A percentile compares a stretch with the other conserved stretches of the same genome.
Conservation (phyloP, 2,888 invertebrate species). For the Hesperia comma region DNA sequence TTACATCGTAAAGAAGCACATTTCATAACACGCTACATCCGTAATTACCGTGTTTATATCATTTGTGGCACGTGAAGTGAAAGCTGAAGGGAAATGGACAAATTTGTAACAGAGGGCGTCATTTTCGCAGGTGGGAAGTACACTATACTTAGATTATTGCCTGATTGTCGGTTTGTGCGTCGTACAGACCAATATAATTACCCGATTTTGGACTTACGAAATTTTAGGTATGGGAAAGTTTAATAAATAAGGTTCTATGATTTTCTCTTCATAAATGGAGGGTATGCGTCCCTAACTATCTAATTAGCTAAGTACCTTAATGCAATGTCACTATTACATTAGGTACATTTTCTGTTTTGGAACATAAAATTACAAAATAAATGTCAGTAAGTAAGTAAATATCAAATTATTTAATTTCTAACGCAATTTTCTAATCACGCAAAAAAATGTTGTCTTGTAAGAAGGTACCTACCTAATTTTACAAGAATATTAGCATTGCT, state of each 20-base stretch:
- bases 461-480: too few relatives aligned
- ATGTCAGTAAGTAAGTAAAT: too few relatives aligned
- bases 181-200: background rate
- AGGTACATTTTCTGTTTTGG: too few relatives aligned
- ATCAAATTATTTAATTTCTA: too few relatives aligned
- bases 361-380: too few relatives aligned
- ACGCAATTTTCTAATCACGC: too few relatives aligned
- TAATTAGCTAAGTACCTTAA: too few relatives aligned
- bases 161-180: background rate
- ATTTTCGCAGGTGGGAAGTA: slow-evolving; percentile 1
- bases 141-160: background rate
- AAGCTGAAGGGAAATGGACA: slow-evolving; percentile 38
- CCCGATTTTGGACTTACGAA: background rate
- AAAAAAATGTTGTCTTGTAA: too few relatives aligned
- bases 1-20: slow-evolving; percentile 41
- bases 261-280: background rate
- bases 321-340: too few relatives aligned
- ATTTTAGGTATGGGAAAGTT: background rate
- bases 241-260: background rate
- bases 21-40: slow-evolving; percentile 45
- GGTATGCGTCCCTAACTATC: too few relatives aligned
- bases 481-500: too few relatives aligned
- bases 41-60: slow-evolving; percentile 55
- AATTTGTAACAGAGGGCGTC: slow-evolving; percentile 25
- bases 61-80: slow-evolving; percentile 43